Percentiles rank a stretch among this genome's conserved stretches.
phyloP scores from a whole-genome alignment of 2,888 invertebrate genomes.

The Antheraea assamensis region DNA sequence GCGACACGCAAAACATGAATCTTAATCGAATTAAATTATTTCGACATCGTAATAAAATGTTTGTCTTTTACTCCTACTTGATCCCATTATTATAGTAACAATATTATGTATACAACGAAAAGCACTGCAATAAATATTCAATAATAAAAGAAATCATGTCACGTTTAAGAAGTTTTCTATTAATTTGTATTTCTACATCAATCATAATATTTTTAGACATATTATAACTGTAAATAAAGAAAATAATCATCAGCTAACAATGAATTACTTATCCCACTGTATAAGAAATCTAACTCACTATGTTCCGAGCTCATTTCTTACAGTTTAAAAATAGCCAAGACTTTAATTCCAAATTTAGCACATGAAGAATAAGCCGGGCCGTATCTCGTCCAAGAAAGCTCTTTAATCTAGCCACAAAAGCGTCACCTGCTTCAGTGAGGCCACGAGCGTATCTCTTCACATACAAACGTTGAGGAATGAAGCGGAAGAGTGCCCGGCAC shows the following conservation, averaged over 20 bases:
- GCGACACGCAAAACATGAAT: too few species aligned
- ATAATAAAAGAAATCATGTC: too few species aligned
- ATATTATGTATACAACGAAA: not conserved
- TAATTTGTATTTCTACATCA: not conserved
- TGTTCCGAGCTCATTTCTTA: conserved; percentile 34
- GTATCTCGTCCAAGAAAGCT: conserved; percentile 66
- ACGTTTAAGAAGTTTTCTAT: not conserved
- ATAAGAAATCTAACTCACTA: conserved; percentile 18
- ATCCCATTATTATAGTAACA: not conserved
- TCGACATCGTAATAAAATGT: too few species aligned
- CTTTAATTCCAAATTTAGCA: conserved; percentile 73
- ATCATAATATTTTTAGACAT: too few species aligned
- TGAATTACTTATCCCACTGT: too few species aligned
- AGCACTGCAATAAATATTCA: too few species aligned
- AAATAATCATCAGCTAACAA: too few species aligned
- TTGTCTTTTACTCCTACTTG: too few species aligned
- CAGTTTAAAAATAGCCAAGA: conserved; percentile 48
- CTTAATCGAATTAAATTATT: too few species aligned
- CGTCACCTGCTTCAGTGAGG: conserved; percentile 77
- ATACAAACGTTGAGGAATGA: conserved; percentile 77
- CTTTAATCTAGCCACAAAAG: conserved; percentile 82
- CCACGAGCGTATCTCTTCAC: conserved; percentile 68
- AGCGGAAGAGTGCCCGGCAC: conserved; percentile 77
- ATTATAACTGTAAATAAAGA: too few species aligned
- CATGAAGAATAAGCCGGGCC: conserved; percentile 53